Percentiles rank a stretch among this genome's conserved stretches.
These are phyloP conservation scores for Zophobas atratus DNA, from an alignment of 1,140 invertebrate genomes.

Conservation along the genomic window DNA sequence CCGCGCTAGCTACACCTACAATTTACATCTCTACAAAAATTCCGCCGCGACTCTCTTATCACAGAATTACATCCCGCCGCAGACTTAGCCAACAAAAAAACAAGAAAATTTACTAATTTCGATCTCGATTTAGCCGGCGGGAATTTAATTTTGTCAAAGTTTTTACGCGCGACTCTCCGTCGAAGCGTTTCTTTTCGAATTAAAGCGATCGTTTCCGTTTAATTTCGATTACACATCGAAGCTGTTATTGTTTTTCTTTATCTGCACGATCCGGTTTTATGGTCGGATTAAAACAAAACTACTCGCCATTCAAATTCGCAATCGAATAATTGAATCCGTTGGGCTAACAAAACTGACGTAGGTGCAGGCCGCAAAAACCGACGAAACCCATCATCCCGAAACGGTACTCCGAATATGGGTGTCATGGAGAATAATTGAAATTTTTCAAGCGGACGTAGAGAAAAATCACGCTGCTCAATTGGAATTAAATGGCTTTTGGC, in stretches of 20 bases:
- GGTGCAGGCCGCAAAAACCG: background rate
- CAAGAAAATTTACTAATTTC: too few species aligned
- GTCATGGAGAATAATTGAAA: conserved; percentile 12
- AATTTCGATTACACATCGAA: conserved; percentile 3
- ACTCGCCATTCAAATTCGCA: background rate
- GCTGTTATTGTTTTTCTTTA: background rate
- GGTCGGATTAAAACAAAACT: background rate
- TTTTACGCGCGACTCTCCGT: too few species aligned
- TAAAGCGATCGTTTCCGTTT: conserved; percentile 1
- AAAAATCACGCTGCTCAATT: conserved; percentile 3
- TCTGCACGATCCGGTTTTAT: background rate
- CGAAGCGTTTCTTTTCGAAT: too few species aligned
- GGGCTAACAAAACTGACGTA: background rate
- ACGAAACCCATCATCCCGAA: background rate
- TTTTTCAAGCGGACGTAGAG: background rate
- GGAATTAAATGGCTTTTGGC: conserved; percentile 35
- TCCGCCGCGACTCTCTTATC: too few species aligned
- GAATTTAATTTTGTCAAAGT: too few species aligned
- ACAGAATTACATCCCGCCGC: too few species aligned
- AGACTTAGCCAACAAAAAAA: too few species aligned
- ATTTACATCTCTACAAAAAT: too few species aligned
- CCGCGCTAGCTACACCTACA: too few species aligned
- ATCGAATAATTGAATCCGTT: conserved; percentile 5
- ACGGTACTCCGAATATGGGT: conserved; percentile 1
- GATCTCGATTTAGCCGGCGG: too few species aligned